phyloP scores from a whole-genome alignment of 2,797 vertebrate genomes.

The Acanthiza pusilla region DNA sequence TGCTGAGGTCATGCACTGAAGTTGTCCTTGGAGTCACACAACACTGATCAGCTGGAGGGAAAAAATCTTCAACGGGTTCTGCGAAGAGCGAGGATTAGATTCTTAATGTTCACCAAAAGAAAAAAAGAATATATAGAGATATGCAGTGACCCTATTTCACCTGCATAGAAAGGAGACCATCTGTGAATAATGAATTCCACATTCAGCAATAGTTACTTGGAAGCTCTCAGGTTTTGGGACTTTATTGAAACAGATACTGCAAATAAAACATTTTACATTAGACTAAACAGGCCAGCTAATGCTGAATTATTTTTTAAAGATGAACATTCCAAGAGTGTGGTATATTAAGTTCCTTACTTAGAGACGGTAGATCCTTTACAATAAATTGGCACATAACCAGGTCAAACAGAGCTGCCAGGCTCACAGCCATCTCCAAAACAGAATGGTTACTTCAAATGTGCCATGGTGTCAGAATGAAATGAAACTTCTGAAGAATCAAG shows the following conservation, averaged over 20 bases:
- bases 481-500: background rate
- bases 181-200: background rate
- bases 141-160: background rate
- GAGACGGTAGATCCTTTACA: accelerated
- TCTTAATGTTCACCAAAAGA: background rate
- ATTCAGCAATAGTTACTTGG: background rate
- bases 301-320: background rate
- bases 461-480: background rate
- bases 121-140: background rate
- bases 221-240: background rate
- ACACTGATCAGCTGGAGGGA: background rate
- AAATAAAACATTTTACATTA: background rate
- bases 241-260: background rate
- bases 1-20: background rate
- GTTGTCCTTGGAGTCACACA: background rate
- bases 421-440: background rate
- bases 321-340: background rate
- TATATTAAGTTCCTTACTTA: background rate
- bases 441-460: background rate
- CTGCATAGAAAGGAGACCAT: background rate
- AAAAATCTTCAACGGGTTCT: background rate
- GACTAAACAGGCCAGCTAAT: background rate
- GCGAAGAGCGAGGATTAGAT: background rate
- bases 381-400: background rate
- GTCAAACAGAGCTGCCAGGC: background rate